Evolutionary conservation across 2,888 invertebrate genomes (phyloP), one percentile per base, ranked within the genome.

Genomic region (Agapetus fuscipes): DNA sequence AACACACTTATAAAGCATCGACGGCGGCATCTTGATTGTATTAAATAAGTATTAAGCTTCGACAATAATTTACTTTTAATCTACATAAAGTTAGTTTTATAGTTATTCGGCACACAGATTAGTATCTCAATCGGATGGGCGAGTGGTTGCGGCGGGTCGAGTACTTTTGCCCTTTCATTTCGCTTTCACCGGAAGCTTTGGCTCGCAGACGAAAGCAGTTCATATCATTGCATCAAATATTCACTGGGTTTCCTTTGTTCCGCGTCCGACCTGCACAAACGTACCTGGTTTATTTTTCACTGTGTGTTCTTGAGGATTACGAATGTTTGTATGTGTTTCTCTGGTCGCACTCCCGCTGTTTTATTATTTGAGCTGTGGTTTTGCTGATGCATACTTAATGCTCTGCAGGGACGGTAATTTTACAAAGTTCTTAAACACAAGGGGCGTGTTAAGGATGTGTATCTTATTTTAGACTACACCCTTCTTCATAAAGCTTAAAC

Each of bases 201-300:
- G 16, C 29, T n/a, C 6, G 26, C 36, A 25, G 14, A 29, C 30
- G 39, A 29, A 33, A 39, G 26, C 37, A 30, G 34, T 39, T 42
- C 39, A 39, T 39, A 35, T 32, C 40, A 27, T 30, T 30, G 31
- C 43, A 43, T 46, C 11, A 43, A 46, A 40, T 46, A 46, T 46
- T 43, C 46, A 46, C 30, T 11, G 29, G 13, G 34, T 29, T 29
- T 20, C 26, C 30, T 17, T n/a, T n/a, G 20, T 4, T 29, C 25
- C 17, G 13, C 24, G 30, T 32, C 39, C 34, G 29, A 90, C 69
- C 29, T 85, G 83, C 32, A 87, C 73, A 3, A 77, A 63, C 91
- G 41, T 35, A 35, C 13, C 33, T 39, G 33, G 38, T 38, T 41
- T 41, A 45, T 28, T 34, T 39, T 41, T 37, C 40, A 34, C 32